Evolutionary conservation across 2,888 invertebrate genomes (phyloP).

Genomic region (Crepidodera aurea): DNA sequence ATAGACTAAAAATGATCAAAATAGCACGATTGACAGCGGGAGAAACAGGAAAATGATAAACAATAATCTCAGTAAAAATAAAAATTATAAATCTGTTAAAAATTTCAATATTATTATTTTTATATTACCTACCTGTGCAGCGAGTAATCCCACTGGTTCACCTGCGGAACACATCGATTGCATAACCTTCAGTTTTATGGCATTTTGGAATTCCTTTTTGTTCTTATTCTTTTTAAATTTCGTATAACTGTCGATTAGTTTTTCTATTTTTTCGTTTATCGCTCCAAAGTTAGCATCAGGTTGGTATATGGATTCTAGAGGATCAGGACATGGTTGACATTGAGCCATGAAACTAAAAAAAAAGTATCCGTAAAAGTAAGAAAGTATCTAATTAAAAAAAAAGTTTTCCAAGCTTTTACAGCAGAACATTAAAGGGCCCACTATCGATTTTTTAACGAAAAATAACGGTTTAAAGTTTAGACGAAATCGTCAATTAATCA

Average conservation of each 20-base stretch:
- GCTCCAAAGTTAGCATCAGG: slow-evolving; percentile 84
- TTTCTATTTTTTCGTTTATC: slow-evolving; percentile 82
- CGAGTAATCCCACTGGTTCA: slow-evolving; percentile 94
- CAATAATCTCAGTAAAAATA: too few species aligned
- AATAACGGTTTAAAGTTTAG: too few species aligned
- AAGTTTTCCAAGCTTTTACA: too few species aligned
- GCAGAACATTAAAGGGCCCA: too few species aligned
- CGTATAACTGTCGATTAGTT: slow-evolving; percentile 69
- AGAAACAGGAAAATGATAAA: too few species aligned
- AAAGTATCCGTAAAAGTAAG: too few species aligned
- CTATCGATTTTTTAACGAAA: too few species aligned
- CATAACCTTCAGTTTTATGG: slow-evolving; percentile 80
- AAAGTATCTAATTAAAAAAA: too few species aligned
- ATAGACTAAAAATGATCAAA: slow-evolving; percentile 72
- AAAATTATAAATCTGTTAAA: too few species aligned
- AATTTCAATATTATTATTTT: too few species aligned
- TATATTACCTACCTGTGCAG: slow-evolving; percentile 74
- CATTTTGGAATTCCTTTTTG: slow-evolving; percentile 66
- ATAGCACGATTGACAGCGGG: not conserved
- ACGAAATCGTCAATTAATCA: too few species aligned
- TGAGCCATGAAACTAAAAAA: slow-evolving; percentile 44
- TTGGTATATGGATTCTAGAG: slow-evolving; percentile 72
- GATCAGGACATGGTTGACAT: slow-evolving; percentile 73
- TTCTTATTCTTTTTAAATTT: slow-evolving; percentile 55
- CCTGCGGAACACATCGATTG: slow-evolving; percentile 86